Base-by-base conservation (phyloP, 2,888 invertebrate species). In the Shargacucullia verbasci region DNA sequence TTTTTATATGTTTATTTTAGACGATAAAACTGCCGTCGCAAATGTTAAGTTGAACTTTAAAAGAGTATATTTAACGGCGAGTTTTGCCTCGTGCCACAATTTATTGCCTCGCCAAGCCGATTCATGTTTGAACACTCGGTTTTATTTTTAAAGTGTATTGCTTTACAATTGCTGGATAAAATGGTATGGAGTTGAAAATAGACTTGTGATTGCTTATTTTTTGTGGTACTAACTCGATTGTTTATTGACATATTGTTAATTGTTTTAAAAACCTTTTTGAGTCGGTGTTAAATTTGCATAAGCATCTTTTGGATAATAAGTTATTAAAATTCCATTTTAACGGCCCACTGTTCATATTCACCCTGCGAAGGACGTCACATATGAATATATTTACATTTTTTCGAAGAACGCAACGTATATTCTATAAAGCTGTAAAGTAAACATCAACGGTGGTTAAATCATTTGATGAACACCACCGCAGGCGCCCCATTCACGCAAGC, bases 401-500 rank as follows among this genome's bases (percentile, higher is more conserved):
- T 29, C 53, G 49, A 59, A 47, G 31, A 37, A 46, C 43, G 33
- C 11, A 27, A 48, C 44, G 29, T n/a, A 44, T 48, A 66, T 46
- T 49, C 66, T 60, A 78, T 77, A 74, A 80, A 79, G 70, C 70
- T 70, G 78, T 84, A 83, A 86, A 83, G 83, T 80, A 86, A 87
- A 86, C 84, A 87, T 85, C 83, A 84, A 76, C 80, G 72, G 77
- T 55, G 53, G 68, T 71, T 81, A 85, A 82, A 85, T 83, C 79
- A 81, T 84, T 86, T 85, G 85, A 87, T 86, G 89, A 87, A 89
- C 85, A 84, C 82, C 84, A 81, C 77, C 81, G 80, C 80, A 76
- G 80, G 77, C 78, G 74, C 80, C 78, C 80, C 66, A 71, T 78
- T 86, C 89, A 89, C 90, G 90, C 91, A 85, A 89, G 83, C 71